Evolutionary conservation across 2,888 invertebrate genomes (phyloP).

Genomic region (Bombylius major): DNA sequence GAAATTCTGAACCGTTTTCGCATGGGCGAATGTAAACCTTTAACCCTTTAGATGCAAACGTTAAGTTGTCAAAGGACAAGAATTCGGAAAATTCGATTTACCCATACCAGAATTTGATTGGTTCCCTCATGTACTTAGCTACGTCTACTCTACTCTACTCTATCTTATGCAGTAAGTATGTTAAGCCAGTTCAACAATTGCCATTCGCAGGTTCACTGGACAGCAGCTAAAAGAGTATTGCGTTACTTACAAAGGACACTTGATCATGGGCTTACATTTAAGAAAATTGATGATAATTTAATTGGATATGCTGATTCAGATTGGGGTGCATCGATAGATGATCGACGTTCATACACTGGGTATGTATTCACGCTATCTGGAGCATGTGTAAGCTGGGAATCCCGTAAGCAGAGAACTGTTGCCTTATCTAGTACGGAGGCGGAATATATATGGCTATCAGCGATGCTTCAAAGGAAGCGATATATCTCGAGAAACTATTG

Average conservation of each 20-base stretch:
- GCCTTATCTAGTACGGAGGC: neutral
- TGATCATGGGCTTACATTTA: conserved; percentile 17
- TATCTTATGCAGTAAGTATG: conserved; percentile 11
- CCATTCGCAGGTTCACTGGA: conserved; percentile 18
- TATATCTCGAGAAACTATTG: neutral
- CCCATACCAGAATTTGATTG: conserved; percentile 10
- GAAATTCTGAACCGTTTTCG: too few species aligned
- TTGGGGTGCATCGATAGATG: conserved; percentile 15
- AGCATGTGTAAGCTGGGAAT: neutral
- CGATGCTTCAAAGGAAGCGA: neutral
- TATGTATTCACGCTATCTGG: neutral
- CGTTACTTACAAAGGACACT: conserved; percentile 21
- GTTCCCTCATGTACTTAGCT: too few species aligned
- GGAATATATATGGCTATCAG: neutral
- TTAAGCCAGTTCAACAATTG: conserved; percentile 15
- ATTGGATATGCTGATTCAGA: conserved; percentile 22
- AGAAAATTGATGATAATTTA: conserved; percentile 4
- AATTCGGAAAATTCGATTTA: neutral
- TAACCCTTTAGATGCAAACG: too few species aligned
- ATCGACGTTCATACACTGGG: conserved; percentile 3
- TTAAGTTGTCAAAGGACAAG: neutral
- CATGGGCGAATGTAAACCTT: too few species aligned
- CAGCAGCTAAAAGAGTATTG: conserved; percentile 21
- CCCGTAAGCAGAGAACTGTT: neutral
- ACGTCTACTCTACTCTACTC: too few species aligned